Base-by-base conservation (phyloP, 2,113 vertebrate genomes). In the Hippocampus comes region DNA sequence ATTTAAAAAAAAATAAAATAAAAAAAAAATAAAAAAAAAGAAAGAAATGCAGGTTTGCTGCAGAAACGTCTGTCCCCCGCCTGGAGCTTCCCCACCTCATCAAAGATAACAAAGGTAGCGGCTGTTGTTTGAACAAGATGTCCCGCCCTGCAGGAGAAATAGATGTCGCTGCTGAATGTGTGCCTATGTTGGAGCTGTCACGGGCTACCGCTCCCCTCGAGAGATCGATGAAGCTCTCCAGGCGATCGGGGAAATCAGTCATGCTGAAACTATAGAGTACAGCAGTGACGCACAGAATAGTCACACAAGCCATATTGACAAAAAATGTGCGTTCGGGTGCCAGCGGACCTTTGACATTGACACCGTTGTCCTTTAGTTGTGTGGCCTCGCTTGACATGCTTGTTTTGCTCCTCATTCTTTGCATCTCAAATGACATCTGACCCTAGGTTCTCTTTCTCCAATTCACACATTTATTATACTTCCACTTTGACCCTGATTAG, bases 191-290 rank as follows among this genome's bases (percentile, higher is more conserved):
- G 23, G 69, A 56, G 66, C 27, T 48, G 79, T 75, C 72, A 72
- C 67, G 18, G 18, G 67, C 71, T 67, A 64, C 68, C 56, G 79
- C 53, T 73, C 59, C 71, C 82, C 61, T 49, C 23, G 43, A 67
- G 67, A 61, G 83, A 93, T 92, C 89, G 71, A 91, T 90, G 80
- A 84, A 85, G 78, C 81, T 85, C 82, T 90, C 81, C 78, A 81
- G 87, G 87, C 81, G 75, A 92, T 86, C 76, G 87, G 90, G 81
- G 84, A 89, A 91, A 91, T 89, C 90, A 90, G 88, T 90, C 91
- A 91, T 91, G 90, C 89, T 89, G 86, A 91, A 92, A 91, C 88
- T 84, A 88, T 87, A 82, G 86, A 90, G 86, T 86, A 86, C 81
- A 86, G 89, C 87, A 77, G 80, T 92, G 91, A 93, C 90, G 90